phyloP scores from a whole-genome alignment of 2,888 invertebrate genomes.

The Leucophenga montana region DNA sequence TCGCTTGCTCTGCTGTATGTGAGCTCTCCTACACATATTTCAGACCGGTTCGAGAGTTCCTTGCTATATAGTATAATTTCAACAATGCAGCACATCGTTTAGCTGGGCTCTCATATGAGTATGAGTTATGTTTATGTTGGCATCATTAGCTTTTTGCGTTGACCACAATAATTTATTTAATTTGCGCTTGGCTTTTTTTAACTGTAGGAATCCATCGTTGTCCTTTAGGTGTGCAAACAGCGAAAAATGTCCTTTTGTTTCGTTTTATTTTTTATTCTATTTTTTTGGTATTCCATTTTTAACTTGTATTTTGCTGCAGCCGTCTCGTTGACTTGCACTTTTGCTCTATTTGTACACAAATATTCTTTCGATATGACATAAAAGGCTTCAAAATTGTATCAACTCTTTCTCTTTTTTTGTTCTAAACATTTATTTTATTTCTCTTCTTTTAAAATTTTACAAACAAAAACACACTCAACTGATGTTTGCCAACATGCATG shows the following conservation, averaged over 20 bases:
- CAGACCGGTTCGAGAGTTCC: not conserved
- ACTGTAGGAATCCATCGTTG: slow-evolving; percentile 37
- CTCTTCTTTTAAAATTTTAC: too few relatives aligned
- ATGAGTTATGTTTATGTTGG: slow-evolving; percentile 65
- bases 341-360: not conserved
- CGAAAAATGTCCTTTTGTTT: slow-evolving; percentile 12
- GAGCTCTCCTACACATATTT: slow-evolving; percentile 33
- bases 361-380: not conserved
- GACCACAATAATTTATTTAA: slow-evolving; percentile 61
- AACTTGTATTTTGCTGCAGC: not conserved
- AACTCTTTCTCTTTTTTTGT: too few relatives aligned
- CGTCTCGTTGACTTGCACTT: slow-evolving; percentile 14
- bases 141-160: slow-evolving; percentile 58
- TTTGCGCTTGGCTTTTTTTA: slow-evolving; percentile 52
- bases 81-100: slow-evolving; percentile 27
- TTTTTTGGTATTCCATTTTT: not conserved
- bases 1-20: not conserved
- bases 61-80: slow-evolving; percentile 28
- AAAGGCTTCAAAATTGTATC: too few relatives aligned
- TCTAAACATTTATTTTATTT: too few relatives aligned
- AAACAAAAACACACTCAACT: too few relatives aligned
- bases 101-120: slow-evolving; percentile 31
- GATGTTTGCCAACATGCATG: too few relatives aligned
- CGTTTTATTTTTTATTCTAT: too few relatives aligned
- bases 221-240: not conserved